Percentiles rank a stretch among this genome's conserved stretches.
Conservation (phyloP, 2,888 invertebrate species). For the Lapara coniferarum region DNA sequence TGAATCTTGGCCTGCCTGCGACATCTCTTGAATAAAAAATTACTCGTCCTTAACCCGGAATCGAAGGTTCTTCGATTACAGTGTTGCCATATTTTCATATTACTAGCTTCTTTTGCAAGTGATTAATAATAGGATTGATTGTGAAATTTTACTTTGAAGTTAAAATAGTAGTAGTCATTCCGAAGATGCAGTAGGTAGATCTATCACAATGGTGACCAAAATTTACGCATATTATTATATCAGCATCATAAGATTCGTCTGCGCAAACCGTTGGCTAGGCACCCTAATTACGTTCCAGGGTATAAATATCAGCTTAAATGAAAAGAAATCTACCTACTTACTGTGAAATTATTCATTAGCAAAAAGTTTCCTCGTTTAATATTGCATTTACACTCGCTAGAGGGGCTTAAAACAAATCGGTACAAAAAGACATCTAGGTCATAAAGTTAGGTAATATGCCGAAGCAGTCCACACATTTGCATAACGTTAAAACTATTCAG, state of each 20-base stretch:
- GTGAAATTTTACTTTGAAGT: too few species aligned
- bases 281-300: too few species aligned
- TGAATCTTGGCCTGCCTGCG: neutral
- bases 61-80: neutral
- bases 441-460: slow-evolving; percentile 20
- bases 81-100: neutral
- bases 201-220: too few species aligned
- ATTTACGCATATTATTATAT: too few species aligned
- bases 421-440: slow-evolving; percentile 21
- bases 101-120: too few species aligned
- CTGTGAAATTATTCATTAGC: neutral
- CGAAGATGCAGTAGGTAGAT: too few species aligned
- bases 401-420: neutral
- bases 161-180: too few species aligned
- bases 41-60: neutral
- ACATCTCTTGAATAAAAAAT: slow-evolving; percentile 18
- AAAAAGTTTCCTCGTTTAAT: neutral
- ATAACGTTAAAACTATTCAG: slow-evolving; percentile 16
- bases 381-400: neutral
- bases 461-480: slow-evolving; percentile 20
- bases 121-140: too few species aligned
- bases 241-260: too few species aligned
- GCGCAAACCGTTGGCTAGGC: too few species aligned
- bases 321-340: too few species aligned
- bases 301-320: too few species aligned